Base-by-base conservation (phyloP, 2,797 vertebrate genomes). In the Gymnothorax javanicus region DNA sequence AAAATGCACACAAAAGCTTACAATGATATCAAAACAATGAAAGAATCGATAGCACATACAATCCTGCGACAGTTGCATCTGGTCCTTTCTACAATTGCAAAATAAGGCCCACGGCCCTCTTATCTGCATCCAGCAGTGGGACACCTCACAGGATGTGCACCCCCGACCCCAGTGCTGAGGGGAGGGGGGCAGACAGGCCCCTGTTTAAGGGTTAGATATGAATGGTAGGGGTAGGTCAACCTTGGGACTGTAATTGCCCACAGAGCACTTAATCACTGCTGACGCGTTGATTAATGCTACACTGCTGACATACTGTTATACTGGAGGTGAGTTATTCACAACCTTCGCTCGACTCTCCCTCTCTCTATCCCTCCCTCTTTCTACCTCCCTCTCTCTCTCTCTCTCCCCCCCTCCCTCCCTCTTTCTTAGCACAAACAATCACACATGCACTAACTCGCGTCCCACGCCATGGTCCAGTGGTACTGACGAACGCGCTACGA, bases 111-210 rank as follows among this genome's bases (percentile, higher is more conserved):
- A 87, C 73, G 77, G 90, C 87, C 84, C 93, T 95, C 93, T 95
- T 95, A 95, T 95, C 94, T 90, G 90, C 82, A 87, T 58, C 86
- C 87, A 90, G 91, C 92, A 90, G 93, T 84, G 90, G 85, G 87
- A 20, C 64, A 27, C 89, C 88, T 91, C 87, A 91, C 88, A 95
- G 93, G 94, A 90, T 92, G 88, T 81, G 79, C 88, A 89, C 87
- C 88, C 88, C 71, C 77, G 91, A 90, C 89, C 4, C 57, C 79
- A 50, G 64, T 2, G 58, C 58, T 9, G 58, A 59, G 12, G 81
- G 64, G 27, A 9, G 0, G n/a, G 69, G 25, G 15, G 9, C 9
- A 27, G 43, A 43, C 13, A 25, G 67, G 67, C 25, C 62, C 82
- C 82, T 86, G 91, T 89, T 83, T 90, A 89, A 91, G 83, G 62